Conservation (phyloP, 2,113 vertebrate genomes). For the Ascaphus truei region DNA sequence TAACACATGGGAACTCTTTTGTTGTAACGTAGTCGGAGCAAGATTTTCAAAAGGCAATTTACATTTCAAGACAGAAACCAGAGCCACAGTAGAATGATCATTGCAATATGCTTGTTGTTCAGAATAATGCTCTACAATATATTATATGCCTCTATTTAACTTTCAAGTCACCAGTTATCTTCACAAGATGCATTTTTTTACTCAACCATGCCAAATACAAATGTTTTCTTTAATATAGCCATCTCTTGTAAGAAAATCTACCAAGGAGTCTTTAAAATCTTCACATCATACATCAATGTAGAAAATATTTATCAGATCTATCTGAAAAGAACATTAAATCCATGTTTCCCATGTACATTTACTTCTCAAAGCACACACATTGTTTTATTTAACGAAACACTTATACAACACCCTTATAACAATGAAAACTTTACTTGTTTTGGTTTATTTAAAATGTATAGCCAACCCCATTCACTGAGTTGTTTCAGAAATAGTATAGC, state of each 20-base stretch:
- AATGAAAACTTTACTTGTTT: too few species aligned
- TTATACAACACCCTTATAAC: too few species aligned
- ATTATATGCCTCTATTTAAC: constrained; percentile 1
- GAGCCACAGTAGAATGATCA: constrained; percentile 10
- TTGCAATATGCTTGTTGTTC: constrained; percentile 15
- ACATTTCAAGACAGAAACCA: constrained; percentile 27
- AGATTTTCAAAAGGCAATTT: constrained; percentile 17
- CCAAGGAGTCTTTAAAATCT: too few species aligned
- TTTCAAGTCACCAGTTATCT: constrained; percentile 18
- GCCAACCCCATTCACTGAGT: too few species aligned
- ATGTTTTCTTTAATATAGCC: constrained; percentile 10
- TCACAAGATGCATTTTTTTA: neutral
- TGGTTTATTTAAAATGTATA: too few species aligned
- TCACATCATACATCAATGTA: too few species aligned
- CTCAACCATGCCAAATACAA: constrained; percentile 7
- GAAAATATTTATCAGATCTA: too few species aligned
- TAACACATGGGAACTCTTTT: constrained; percentile 26
- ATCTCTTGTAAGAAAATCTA: neutral
- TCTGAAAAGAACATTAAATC: too few species aligned
- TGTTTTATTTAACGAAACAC: too few species aligned
- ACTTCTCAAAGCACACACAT: too few species aligned
- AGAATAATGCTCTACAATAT: constrained; percentile 19
- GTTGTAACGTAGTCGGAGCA: constrained; percentile 18
- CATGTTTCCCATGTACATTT: too few species aligned
- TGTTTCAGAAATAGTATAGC: too few species aligned